Percentiles rank a stretch among this genome's conserved stretches.
These are phyloP conservation scores for Pentamera pediparva DNA, from an alignment of 53 echinoderm and acorn worm genomes.

Conservation along the genomic window DNA sequence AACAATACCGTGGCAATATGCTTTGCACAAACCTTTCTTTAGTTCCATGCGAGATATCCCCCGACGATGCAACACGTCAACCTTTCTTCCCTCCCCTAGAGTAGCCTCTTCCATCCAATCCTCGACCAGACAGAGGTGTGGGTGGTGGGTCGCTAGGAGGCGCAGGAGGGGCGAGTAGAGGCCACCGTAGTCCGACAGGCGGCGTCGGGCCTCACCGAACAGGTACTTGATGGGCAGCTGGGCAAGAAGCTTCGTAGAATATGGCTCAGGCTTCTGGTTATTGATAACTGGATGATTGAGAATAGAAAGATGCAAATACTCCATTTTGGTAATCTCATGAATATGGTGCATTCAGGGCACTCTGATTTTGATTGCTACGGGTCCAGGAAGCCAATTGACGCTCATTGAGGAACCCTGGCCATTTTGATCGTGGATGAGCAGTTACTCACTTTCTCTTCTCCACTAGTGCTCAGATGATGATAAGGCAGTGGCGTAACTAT, in stretches of 20 bases:
- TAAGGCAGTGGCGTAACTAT: too few relatives aligned
- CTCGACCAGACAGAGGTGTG: slow-evolving; percentile 95
- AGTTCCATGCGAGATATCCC: slow-evolving; percentile 51
- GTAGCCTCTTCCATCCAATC: slow-evolving; percentile 88
- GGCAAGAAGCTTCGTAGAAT: slow-evolving; percentile 79
- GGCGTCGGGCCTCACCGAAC: slow-evolving; percentile 69
- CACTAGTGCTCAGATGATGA: too few relatives aligned
- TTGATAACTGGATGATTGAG: slow-evolving; percentile 53
- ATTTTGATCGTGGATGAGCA: too few relatives aligned
- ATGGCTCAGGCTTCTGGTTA: slow-evolving; percentile 70
- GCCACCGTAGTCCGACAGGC: slow-evolving; percentile 63
- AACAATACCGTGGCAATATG: not conserved
- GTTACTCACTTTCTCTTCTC: too few relatives aligned
- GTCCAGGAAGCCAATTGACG: too few relatives aligned
- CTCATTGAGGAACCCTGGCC: too few relatives aligned
- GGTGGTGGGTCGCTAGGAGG: slow-evolving; percentile 92
- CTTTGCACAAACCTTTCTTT: slow-evolving; percentile 40
- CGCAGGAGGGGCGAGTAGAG: slow-evolving; percentile 85
- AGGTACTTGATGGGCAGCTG: slow-evolving; percentile 98
- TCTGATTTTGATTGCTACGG: too few relatives aligned
- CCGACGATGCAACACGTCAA: not conserved
- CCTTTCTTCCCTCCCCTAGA: not conserved
- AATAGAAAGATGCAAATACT: not conserved
- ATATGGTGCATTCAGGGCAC: not conserved
- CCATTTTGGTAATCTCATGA: too few relatives aligned